Percentiles rank a stretch among this genome's conserved stretches.
Evolutionary conservation across 2,113 vertebrate genomes (phyloP).

Genomic region (Steatornis caripensis): DNA sequence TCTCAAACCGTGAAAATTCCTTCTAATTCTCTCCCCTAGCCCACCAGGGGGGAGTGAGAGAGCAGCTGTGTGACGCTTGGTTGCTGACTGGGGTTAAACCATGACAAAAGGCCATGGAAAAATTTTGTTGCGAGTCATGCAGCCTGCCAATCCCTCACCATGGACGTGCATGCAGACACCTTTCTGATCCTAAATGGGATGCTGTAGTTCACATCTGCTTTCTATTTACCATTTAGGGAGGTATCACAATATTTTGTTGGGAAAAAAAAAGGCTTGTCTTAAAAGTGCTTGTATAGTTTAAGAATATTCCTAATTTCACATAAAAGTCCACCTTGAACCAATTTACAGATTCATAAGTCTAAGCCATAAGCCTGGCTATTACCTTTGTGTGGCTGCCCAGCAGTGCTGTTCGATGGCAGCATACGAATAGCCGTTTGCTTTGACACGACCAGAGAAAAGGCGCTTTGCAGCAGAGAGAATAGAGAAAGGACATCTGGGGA

Average conservation of each 20-base stretch:
- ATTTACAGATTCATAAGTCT: background rate
- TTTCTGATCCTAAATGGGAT: background rate
- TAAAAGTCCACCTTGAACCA: background rate
- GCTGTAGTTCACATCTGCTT: background rate
- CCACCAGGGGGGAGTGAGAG: too few relatives aligned
- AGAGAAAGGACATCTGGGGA: background rate
- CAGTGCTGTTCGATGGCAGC: background rate
- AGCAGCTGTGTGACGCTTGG: too few relatives aligned
- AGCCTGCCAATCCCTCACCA: background rate
- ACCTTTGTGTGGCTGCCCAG: background rate
- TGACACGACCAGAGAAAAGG: background rate
- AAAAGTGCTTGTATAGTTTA: background rate
- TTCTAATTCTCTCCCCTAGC: too few relatives aligned
- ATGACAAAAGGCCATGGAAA: background rate
- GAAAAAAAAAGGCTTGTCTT: background rate
- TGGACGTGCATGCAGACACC: background rate
- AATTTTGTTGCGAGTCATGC: rapidly evolving
- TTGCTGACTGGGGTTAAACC: too few relatives aligned
- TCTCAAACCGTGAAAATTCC: too few relatives aligned
- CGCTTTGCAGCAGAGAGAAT: background rate
- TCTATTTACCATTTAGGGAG: background rate
- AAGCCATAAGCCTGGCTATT: background rate
- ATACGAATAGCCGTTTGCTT: background rate
- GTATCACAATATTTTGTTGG: background rate
- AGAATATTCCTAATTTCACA: background rate